Evolutionary conservation across 1,140 invertebrate genomes (phyloP), one percentile per base, ranked within the genome.

Genomic region (Diorhabda carinulata): DNA sequence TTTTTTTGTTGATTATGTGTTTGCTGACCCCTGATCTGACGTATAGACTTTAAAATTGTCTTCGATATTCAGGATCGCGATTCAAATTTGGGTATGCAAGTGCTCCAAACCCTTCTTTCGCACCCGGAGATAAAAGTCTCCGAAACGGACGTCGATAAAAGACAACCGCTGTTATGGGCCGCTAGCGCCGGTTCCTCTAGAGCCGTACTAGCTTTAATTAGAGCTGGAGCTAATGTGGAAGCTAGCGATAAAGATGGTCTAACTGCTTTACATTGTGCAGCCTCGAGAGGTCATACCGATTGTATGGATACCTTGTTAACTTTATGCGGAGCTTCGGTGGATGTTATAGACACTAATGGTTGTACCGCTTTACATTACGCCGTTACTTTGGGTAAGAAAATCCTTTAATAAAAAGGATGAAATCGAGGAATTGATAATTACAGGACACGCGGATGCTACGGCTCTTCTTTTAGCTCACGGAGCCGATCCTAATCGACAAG

Each of bases 281-380:
- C 97, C 0, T 97, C 94, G 9, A 85, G 97, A 68, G 98, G 98
- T 3, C 95, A 99, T 79, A 91, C 91, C 0, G 92, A 96, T 75
- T 97, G 96, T 78, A 85, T 98, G 43, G 95, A 98, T 73, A 92
- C 91, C 3, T 82, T 99, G 43, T 87, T 98, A 0, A 92, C 91
- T n/a, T 83, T 97, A 0, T 97, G 94, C 76, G 92, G 92, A 2
- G 91, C 93, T 2, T 88, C 92, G 8, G 91, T 95, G 0, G 94
- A 98, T 79, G 86, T 91, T 4, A 87, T 88, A 41, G 96, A 99
- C 79, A 90, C 89, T 8, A 96, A 97, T 77, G 95, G 95, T 2
- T 98, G 97, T 79, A 97, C 97, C 2, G 92, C 97, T 0, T 81
- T 99, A 2, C 98, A 98, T 81, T 99, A 99, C 80, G 93, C 97